These are phyloP conservation scores for Apamea crenata DNA, from an alignment of 2,888 invertebrate genomes.

Conservation along the genomic window DNA sequence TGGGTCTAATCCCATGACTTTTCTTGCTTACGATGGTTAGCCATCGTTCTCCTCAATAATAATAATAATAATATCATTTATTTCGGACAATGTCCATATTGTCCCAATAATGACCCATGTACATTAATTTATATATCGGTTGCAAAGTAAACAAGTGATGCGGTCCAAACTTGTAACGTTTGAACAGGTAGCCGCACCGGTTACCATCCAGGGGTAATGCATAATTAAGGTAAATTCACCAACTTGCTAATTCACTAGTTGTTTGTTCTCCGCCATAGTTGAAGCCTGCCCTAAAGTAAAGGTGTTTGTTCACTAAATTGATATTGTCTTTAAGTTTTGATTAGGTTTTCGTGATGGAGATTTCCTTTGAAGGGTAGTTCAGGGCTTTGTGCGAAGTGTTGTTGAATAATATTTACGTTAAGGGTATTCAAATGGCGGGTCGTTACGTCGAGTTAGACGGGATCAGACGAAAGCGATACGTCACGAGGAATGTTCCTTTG, in stretches of 20 bases:
- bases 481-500: not conserved
- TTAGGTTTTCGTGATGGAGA: constrained; percentile 58
- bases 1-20: no score
- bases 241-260: constrained; percentile 64
- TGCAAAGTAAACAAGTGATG: constrained; percentile 37
- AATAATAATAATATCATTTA: no score
- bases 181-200: constrained; percentile 32
- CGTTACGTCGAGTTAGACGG: not conserved
- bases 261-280: constrained; percentile 57
- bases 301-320: constrained; percentile 64
- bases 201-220: constrained; percentile 53
- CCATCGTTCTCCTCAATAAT: not conserved
- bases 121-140: constrained; percentile 46
- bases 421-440: not conserved
- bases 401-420: constrained; percentile 37
- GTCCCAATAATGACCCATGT: not conserved
- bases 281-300: constrained; percentile 47
- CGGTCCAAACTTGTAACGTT: constrained; percentile 48
- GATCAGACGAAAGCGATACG: not conserved
- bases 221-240: constrained; percentile 67
- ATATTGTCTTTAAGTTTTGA: constrained; percentile 64
- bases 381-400: constrained; percentile 29
- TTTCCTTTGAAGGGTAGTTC: constrained; percentile 49
- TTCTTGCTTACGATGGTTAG: no score
- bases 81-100: no score